A percentile compares a stretch with the other conserved stretches of the same genome.
Evolutionary conservation across 2,888 invertebrate genomes (phyloP).

Genomic region (Hipparchia sbordonii): DNA sequence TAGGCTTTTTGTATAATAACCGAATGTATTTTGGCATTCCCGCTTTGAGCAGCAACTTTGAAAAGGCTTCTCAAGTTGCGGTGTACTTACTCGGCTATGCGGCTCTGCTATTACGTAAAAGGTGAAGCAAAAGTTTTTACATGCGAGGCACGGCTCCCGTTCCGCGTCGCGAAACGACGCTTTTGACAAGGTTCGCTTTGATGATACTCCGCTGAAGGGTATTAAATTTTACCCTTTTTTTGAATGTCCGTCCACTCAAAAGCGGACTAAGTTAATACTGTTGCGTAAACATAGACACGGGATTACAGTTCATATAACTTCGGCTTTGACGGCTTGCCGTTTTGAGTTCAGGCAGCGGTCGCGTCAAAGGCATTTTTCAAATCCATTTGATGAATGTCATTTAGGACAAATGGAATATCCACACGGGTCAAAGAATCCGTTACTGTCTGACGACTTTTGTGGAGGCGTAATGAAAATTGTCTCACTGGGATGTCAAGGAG

Average conservation of each 20-base stretch:
- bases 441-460: slow-evolving; percentile 56
- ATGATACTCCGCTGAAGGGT: slow-evolving; percentile 66
- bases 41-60: slow-evolving; percentile 74
- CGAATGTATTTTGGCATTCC: slow-evolving; percentile 73
- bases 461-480: slow-evolving; percentile 69
- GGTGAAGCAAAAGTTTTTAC: slow-evolving; percentile 79
- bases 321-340: slow-evolving; percentile 35
- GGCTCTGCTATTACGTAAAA: slow-evolving; percentile 69
- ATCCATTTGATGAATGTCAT: slow-evolving; percentile 61
- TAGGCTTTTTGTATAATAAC: slow-evolving; percentile 47
- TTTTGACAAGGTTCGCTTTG: slow-evolving; percentile 79
- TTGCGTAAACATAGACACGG: slow-evolving; percentile 55
- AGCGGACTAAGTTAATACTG: slow-evolving; percentile 66
- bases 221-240: slow-evolving; percentile 70
- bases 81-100: slow-evolving; percentile 49
- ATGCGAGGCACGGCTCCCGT: slow-evolving; percentile 71
- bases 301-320: slow-evolving; percentile 49
- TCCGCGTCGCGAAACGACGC: slow-evolving; percentile 69
- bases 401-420: slow-evolving; percentile 53
- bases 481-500: slow-evolving; percentile 64
- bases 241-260: slow-evolving; percentile 61
- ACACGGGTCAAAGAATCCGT: slow-evolving; percentile 73
- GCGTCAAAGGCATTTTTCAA: slow-evolving; percentile 59
- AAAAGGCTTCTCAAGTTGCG: slow-evolving; percentile 73
- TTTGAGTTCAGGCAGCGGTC: slow-evolving; percentile 44